Percentiles rank a stretch among this genome's conserved stretches.
Evolutionary conservation across 2,113 vertebrate species (phyloP).

Genomic region (Dipodomys ordii): DNA sequence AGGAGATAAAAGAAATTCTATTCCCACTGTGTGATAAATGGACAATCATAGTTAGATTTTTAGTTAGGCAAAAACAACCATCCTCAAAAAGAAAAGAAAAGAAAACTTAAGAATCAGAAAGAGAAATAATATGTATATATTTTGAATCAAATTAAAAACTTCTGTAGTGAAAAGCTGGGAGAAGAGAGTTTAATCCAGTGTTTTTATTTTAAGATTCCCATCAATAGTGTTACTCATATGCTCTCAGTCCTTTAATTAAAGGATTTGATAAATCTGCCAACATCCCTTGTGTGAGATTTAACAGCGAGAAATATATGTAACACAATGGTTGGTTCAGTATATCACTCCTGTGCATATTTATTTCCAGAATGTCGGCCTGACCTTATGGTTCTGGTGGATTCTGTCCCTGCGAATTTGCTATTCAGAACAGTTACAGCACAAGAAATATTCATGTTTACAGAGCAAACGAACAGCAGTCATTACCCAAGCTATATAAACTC

Average conservation of each 20-base stretch:
- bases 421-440: slow-evolving; percentile 48
- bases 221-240: slow-evolving; percentile 16
- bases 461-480: slow-evolving; percentile 21
- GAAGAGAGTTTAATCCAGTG: slow-evolving; percentile 19
- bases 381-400: not conserved
- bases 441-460: not conserved
- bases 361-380: not conserved
- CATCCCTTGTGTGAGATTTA: not conserved
- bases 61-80: not conserved
- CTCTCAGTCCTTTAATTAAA: slow-evolving; percentile 28
- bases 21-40: not conserved
- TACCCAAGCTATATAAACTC: not conserved
- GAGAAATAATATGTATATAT: not conserved
- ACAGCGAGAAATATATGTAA: not conserved
- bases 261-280: slow-evolving; percentile 37
- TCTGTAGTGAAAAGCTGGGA: not conserved
- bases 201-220: not conserved
- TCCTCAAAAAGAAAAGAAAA: slow-evolving; percentile 26
- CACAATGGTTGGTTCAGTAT: not conserved
- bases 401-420: slow-evolving; percentile 5
- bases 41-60: not conserved
- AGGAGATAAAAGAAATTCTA: slow-evolving; percentile 18
- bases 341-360: not conserved
- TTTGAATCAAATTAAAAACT: slow-evolving; percentile 36
- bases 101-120: not conserved